Conservation (phyloP, 2,888 invertebrate genomes). For the Sicus ferrugineus region DNA sequence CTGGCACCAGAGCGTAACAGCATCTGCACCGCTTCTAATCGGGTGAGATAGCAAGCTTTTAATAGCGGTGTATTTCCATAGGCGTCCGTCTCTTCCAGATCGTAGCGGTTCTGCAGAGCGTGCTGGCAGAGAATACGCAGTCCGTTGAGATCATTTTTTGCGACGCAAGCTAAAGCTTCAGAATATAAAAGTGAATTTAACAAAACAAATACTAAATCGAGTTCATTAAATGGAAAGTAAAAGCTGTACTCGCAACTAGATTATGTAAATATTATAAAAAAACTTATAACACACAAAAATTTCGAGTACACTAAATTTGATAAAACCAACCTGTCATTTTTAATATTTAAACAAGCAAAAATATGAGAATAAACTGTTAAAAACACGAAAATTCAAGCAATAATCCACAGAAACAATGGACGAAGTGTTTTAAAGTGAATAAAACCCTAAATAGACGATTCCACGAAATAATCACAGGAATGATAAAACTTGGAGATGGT, state of each 20-base stretch:
- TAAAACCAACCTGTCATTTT: background rate
- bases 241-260: background rate
- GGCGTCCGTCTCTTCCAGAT: slow-evolving; percentile 54
- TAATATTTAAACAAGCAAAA: background rate
- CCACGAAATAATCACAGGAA: no score
- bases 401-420: no score
- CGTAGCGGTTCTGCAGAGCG: slow-evolving; percentile 40
- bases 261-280: background rate
- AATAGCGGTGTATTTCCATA: slow-evolving; percentile 61
- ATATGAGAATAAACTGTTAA: background rate
- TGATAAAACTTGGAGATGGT: no score
- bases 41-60: slow-evolving; percentile 58
- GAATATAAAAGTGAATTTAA: no score
- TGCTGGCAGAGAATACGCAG: slow-evolving; percentile 50
- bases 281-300: background rate
- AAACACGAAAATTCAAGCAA: background rate
- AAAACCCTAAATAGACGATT: no score
- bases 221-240: background rate
- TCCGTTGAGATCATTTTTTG: slow-evolving; percentile 46
- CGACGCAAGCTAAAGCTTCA: slow-evolving; percentile 52
- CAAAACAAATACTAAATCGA: no score
- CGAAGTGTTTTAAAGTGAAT: background rate
- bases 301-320: background rate
- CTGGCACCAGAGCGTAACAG: slow-evolving; percentile 52
- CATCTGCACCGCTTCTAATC: slow-evolving; percentile 48